Conservation (phyloP, 2,113 vertebrate species). For the Calonectris borealis region DNA sequence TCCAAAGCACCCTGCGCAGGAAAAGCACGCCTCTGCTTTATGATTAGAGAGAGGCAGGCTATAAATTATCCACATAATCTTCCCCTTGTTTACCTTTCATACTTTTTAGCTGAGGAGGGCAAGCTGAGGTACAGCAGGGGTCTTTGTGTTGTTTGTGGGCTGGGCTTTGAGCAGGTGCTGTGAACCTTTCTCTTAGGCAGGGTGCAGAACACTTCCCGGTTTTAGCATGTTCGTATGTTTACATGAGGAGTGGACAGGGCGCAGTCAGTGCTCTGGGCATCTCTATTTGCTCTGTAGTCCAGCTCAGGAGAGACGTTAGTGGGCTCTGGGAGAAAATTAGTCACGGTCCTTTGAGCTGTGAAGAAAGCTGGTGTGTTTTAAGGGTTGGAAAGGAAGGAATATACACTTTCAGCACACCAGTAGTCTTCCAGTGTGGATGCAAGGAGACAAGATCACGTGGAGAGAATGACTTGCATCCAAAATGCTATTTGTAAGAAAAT, state of each 20-base stretch:
- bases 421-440: not conserved
- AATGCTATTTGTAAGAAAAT: not conserved
- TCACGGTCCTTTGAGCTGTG: not conserved
- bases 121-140: accelerated
- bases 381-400: not conserved
- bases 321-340: not conserved
- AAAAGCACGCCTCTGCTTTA: not conserved
- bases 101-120: not conserved
- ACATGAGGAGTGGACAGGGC: accelerated
- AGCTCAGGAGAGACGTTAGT: not conserved
- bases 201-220: not conserved
- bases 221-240: accelerated
- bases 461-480: not conserved
- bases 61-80: not conserved
- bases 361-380: not conserved
- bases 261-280: not conserved
- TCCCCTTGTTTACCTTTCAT: not conserved
- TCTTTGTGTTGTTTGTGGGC: not conserved
- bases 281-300: not conserved
- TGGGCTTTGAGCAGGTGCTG: not conserved
- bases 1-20: accelerated
- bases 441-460: not conserved
- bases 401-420: not conserved
- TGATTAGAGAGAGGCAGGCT: not conserved
- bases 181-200: not conserved